Evolutionary conservation across 2,797 vertebrate genomes (phyloP).

Genomic region (Gymnocypris eckloni): DNA sequence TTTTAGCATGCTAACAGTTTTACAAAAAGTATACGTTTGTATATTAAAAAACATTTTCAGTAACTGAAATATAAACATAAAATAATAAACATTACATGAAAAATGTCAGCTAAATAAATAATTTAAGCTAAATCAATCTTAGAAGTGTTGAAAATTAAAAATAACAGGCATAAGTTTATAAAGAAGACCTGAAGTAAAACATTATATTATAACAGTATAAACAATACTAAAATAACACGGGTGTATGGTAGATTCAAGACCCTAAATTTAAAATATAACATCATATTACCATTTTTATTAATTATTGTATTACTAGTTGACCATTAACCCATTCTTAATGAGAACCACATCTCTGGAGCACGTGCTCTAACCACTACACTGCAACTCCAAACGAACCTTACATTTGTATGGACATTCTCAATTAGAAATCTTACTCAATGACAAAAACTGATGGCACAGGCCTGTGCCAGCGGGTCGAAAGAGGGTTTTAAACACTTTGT

Average conservation of each 20-base stretch:
- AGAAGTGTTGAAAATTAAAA: background rate
- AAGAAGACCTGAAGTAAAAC: no score
- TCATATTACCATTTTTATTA: background rate
- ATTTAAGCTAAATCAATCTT: background rate
- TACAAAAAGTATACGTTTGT: background rate
- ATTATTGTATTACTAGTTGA: background rate
- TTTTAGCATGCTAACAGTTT: background rate
- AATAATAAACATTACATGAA: background rate
- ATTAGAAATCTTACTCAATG: background rate
- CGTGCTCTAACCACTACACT: background rate
- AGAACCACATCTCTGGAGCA: background rate
- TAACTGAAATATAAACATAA: background rate
- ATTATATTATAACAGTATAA: background rate
- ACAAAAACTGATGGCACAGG: background rate
- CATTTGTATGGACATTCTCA: background rate
- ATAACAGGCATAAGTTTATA: no score
- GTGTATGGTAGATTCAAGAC: background rate
- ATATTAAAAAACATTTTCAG: background rate
- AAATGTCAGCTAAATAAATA: background rate
- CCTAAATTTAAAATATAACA: background rate
- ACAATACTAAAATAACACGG: background rate
- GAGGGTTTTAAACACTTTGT: constrained; percentile 42
- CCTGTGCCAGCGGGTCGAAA: constrained; percentile 4
- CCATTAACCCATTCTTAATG: background rate
- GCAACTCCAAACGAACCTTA: no score